These are phyloP conservation scores for Calephelis virginiensis DNA, from an alignment of 1,140 invertebrate species.

Conservation along the genomic window DNA sequence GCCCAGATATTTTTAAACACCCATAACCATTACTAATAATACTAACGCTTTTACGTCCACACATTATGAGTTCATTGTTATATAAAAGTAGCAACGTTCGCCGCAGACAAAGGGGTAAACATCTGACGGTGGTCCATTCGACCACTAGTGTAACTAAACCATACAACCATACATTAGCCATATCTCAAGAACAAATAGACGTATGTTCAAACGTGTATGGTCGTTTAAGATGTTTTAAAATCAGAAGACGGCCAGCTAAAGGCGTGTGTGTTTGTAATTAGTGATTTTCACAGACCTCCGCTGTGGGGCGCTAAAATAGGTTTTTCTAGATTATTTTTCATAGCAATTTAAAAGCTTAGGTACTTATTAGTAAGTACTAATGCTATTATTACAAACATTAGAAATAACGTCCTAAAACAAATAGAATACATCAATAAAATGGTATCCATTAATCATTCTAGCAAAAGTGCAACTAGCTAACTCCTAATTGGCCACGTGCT, in stretches of 20 bases:
- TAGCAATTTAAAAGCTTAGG: background rate
- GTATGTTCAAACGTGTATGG: slow-evolving; percentile 8
- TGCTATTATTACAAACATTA: too few relatives aligned
- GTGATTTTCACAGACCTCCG: slow-evolving; percentile 49
- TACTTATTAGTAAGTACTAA: too few relatives aligned
- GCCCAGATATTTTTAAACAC: slow-evolving; percentile 23
- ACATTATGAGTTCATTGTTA: slow-evolving; percentile 46
- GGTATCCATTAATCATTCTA: too few relatives aligned
- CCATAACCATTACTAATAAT: slow-evolving; percentile 28
- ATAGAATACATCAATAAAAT: too few relatives aligned
- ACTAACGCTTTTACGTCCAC: slow-evolving; percentile 40
- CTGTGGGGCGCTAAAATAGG: slow-evolving; percentile 50
- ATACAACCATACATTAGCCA: slow-evolving; percentile 32
- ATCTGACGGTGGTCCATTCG: slow-evolving; percentile 53
- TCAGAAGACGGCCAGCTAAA: slow-evolving; percentile 38
- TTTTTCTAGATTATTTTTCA: slow-evolving; percentile 17
- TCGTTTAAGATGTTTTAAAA: slow-evolving; percentile 39
- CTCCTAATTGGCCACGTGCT: too few relatives aligned
- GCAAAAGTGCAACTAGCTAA: too few relatives aligned
- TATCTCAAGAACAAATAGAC: slow-evolving; percentile 15
- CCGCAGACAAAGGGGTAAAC: slow-evolving; percentile 45
- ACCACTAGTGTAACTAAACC: slow-evolving; percentile 24
- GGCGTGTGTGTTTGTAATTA: slow-evolving; percentile 54
- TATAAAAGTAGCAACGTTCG: slow-evolving; percentile 40
- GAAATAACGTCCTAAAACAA: too few relatives aligned